Percentiles rank a stretch among this genome's conserved stretches.
Evolutionary conservation across 2,888 invertebrate species (phyloP).

Genomic region (Frankliniella fusca): DNA sequence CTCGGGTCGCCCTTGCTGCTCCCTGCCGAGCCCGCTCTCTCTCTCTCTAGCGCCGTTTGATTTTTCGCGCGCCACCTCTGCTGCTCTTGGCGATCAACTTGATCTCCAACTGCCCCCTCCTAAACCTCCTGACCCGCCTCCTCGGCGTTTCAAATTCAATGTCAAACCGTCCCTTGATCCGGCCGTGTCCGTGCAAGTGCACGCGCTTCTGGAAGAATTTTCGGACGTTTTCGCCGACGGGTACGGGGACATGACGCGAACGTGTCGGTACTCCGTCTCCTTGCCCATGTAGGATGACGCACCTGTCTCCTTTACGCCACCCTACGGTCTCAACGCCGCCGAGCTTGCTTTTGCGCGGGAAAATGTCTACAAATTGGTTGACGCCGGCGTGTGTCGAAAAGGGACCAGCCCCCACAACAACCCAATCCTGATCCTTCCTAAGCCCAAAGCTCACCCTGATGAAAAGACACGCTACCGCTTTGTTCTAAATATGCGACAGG

Average conservation of each 20-base stretch:
- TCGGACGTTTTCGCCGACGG: neutral
- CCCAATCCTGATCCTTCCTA: neutral
- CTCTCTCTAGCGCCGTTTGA: neutral
- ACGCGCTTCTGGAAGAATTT: neutral
- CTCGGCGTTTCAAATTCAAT: neutral
- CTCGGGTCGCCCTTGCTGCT: neutral
- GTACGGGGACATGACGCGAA: neutral
- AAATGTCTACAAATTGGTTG: neutral
- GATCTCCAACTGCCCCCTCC: neutral
- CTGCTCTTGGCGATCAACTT: neutral
- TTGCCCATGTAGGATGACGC: neutral
- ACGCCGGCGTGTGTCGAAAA: neutral
- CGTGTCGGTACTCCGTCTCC: neutral
- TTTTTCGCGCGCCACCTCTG: neutral
- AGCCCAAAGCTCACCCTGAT: neutral
- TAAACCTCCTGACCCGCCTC: neutral
- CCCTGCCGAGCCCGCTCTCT: neutral
- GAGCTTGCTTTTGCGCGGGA: neutral
- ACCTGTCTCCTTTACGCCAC: neutral
- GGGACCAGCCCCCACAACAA: neutral
- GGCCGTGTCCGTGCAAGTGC: neutral
- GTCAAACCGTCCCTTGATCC: neutral
- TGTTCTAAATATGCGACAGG: neutral
- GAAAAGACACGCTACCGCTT: neutral
- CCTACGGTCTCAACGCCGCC: neutral